These are phyloP conservation scores for Zoanthus sansibaricus DNA, from an alignment of 92 coral and sea anemone species.

Conservation along the genomic window DNA sequence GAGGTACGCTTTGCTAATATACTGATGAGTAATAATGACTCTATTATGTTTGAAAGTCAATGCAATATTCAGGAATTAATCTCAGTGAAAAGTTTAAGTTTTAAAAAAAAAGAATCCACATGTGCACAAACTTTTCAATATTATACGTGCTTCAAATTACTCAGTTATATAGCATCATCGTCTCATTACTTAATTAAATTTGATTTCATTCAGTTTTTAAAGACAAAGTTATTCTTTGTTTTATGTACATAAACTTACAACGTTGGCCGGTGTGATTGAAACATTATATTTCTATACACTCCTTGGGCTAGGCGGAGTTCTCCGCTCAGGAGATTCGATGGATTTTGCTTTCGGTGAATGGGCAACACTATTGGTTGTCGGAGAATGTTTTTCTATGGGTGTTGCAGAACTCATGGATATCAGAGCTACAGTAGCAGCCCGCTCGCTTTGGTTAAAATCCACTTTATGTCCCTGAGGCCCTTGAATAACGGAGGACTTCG, in stretches of 20 bases:
- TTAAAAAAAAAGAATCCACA: too few species aligned
- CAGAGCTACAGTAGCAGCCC: constrained; percentile 84
- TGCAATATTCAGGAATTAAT: too few species aligned
- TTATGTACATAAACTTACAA: neutral
- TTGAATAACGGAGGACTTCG: constrained; percentile 58
- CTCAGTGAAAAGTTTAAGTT: too few species aligned
- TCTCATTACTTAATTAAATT: too few species aligned
- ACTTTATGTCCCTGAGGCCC: constrained; percentile 65
- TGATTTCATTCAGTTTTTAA: neutral
- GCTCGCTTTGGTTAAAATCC: constrained; percentile 75
- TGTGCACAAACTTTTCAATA: too few species aligned
- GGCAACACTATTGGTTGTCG: constrained; percentile 3
- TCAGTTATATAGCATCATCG: too few species aligned
- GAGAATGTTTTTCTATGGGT: constrained; percentile 19
- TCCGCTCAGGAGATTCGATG: constrained; percentile 20
- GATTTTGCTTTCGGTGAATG: constrained; percentile 27
- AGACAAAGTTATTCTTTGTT: neutral
- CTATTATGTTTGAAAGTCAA: too few species aligned
- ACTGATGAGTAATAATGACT: too few species aligned
- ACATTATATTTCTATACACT: neutral
- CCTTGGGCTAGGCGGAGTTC: constrained; percentile 32
- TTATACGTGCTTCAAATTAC: too few species aligned
- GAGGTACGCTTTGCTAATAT: too few species aligned
- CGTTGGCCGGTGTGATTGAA: neutral
- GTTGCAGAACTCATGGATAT: constrained; percentile 78